Conservation (phyloP, 37 sponge, comb jelly and placozoan species). For the Ephydatia muelleri region DNA sequence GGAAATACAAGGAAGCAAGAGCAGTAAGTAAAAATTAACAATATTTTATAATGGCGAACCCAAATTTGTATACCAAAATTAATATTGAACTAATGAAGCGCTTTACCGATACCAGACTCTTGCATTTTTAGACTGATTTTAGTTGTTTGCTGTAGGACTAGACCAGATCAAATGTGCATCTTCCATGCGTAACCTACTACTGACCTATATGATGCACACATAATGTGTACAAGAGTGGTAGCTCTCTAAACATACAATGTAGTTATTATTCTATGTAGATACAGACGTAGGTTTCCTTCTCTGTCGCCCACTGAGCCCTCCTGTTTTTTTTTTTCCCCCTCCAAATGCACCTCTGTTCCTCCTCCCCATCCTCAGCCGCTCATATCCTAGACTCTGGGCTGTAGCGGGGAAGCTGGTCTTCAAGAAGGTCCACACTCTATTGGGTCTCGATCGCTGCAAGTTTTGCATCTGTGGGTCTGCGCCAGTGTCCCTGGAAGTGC, state of each 20-base stretch:
- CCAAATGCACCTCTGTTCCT: background rate
- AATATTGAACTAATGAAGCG: no score
- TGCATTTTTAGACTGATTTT: no score
- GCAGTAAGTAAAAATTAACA: conserved; percentile 18
- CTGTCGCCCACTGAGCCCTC: background rate
- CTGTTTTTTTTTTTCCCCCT: background rate
- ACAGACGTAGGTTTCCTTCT: no score
- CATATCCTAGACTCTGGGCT: conserved; percentile 65
- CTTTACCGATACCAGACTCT: no score
- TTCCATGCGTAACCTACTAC: no score
- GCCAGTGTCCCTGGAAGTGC: conserved; percentile 17
- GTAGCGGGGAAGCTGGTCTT: conserved; percentile 70
- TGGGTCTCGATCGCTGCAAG: conserved; percentile 57
- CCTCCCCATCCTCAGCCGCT: conserved; percentile 7
- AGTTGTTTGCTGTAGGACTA: no score
- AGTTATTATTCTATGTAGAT: no score
- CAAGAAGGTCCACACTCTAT: conserved; percentile 45
- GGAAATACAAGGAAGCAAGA: conserved; percentile 70
- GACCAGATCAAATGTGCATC: no score
- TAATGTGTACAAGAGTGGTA: no score
- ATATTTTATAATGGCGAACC: background rate
- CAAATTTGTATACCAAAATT: background rate
- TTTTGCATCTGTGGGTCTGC: conserved; percentile 39
- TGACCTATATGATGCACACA: no score
- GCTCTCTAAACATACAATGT: no score